These are phyloP conservation scores for Drosophila lowei DNA, from an alignment of 1,140 invertebrate species.

Conservation along the genomic window DNA sequence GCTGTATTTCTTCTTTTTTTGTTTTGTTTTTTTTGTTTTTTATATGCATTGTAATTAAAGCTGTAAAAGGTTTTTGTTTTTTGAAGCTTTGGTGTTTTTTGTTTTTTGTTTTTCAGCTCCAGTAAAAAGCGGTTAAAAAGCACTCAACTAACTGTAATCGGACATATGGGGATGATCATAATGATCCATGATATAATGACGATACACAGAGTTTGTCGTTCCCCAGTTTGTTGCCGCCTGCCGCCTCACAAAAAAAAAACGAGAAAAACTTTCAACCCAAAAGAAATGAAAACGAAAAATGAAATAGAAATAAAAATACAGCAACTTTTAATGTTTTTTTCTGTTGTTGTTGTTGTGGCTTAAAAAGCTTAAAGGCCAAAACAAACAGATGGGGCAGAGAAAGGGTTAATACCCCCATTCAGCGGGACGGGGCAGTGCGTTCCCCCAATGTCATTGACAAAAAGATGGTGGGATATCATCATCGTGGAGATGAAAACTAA, in stretches of 20 bases:
- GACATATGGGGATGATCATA: slow-evolving; percentile 33
- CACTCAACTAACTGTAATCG: slow-evolving; percentile 42
- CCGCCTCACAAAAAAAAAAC: slow-evolving; percentile 2
- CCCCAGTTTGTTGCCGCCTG: slow-evolving; percentile 12
- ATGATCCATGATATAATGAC: slow-evolving; percentile 42
- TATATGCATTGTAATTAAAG: slow-evolving; percentile 34
- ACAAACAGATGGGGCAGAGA: neutral
- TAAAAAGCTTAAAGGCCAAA: too few relatives aligned
- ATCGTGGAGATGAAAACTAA: too few relatives aligned
- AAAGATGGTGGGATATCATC: too few relatives aligned
- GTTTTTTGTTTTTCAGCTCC: slow-evolving; percentile 4
- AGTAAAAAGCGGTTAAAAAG: slow-evolving; percentile 24
- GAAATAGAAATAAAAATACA: neutral
- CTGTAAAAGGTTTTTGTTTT: slow-evolving; percentile 40
- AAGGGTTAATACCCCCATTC: neutral
- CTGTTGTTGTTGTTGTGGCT: too few relatives aligned
- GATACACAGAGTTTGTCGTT: slow-evolving; percentile 2
- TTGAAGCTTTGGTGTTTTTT: slow-evolving; percentile 19
- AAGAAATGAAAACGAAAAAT: neutral
- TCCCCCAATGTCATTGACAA: neutral
- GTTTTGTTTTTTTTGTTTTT: slow-evolving; percentile 26
- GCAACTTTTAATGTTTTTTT: neutral
- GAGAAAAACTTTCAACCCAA: slow-evolving; percentile 3
- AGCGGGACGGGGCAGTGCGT: too few relatives aligned
- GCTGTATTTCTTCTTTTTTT: slow-evolving; percentile 12